Evolutionary conservation across 2,113 vertebrate species (phyloP), one percentile per base, ranked within the genome.

Genomic region (Scomber colias): DNA sequence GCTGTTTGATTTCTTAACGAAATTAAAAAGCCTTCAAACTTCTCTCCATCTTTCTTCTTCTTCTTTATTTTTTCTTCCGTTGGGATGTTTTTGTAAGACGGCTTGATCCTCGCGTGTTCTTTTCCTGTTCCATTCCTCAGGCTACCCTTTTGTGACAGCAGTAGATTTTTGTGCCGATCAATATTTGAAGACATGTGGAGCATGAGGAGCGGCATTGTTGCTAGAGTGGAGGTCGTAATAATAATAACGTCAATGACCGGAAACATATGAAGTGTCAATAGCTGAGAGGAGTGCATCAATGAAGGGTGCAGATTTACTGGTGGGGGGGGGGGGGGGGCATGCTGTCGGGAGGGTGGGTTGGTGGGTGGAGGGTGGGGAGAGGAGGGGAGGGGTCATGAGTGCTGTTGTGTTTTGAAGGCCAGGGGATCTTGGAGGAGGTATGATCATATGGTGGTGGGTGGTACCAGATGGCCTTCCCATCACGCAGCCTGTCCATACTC

Each of bases 161-260:
- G 80, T 81, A 54, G 72, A 79, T 70, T 15, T 27, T 75, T n/a
- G 53, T 21, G 31, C 69, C 60, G 77, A 92, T 94, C 89, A 82
- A 90, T 92, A 90, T 91, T 91, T 91, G 86, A 83, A 87, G 87
- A 89, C 70, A 89, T 89, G 74, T 90, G 80, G 92, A 92, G 91
- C 92, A 81, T 81, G 86, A 66, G 66, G 63, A 84, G 84, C 44
- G 65, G 21, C 65, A 74, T 90, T 84, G 89, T 88, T 77, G 53
- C 2, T 62, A 10, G 55, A 75, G 84, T 50, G 51, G 68, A 46
- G 88, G 86, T 88, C 81, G 68, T 69, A 27, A 48, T n/a, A 57
- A 55, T 64, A 79, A 70, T 79, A 89, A 91, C 30, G 82, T 64
- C 88, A 86, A 54, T 92, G 92, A 95, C 92, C 92, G 85, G 83